Evolutionary conservation across 2,888 invertebrate species (phyloP).

Genomic region (Stratiomys singularior): DNA sequence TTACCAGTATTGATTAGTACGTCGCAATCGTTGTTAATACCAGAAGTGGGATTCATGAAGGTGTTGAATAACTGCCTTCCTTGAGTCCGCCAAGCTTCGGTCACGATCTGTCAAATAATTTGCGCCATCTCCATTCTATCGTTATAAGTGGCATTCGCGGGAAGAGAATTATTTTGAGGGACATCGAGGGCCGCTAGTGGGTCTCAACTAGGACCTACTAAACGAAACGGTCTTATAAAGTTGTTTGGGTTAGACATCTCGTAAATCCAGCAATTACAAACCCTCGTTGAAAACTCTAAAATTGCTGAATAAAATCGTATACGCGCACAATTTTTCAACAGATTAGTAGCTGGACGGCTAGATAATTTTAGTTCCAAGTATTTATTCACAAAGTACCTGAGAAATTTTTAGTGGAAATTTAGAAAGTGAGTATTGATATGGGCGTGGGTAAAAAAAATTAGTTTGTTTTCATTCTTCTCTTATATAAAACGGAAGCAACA

Average conservation of each 20-base stretch:
- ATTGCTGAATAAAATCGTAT: too few species aligned
- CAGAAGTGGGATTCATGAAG: neutral
- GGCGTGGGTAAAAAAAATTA: too few species aligned
- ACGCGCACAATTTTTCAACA: too few species aligned
- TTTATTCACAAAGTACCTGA: too few species aligned
- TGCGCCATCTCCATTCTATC: neutral
- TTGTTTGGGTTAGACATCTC: neutral
- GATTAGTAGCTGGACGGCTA: too few species aligned
- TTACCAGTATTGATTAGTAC: neutral
- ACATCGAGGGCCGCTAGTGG: neutral
- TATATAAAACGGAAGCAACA: too few species aligned
- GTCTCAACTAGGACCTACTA: neutral
- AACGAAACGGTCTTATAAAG: neutral
- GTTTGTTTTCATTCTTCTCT: too few species aligned
- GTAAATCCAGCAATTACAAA: neutral
- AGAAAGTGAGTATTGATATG: too few species aligned
- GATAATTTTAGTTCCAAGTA: too few species aligned
- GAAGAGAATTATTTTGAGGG: neutral
- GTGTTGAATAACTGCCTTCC: constrained; percentile 7
- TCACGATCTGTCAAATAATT: neutral
- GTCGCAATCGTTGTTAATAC: neutral
- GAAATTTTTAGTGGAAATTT: too few species aligned
- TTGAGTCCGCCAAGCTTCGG: neutral
- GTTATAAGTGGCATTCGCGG: neutral
- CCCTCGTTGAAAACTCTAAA: too few species aligned